phyloP scores from a whole-genome alignment of 2,113 vertebrate species.

The Ochotona curzoniae region DNA sequence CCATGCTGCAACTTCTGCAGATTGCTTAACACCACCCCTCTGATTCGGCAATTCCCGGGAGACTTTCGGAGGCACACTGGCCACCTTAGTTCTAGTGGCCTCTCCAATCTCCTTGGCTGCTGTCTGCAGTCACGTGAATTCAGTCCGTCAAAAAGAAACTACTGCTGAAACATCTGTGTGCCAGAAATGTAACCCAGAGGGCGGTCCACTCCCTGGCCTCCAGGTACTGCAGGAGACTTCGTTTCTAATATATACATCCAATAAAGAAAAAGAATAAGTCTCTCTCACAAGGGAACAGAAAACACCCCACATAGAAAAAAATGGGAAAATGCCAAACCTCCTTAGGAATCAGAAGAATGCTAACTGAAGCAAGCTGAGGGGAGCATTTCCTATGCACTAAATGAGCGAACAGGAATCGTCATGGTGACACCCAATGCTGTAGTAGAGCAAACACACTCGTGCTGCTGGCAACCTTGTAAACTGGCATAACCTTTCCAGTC shows the following conservation, averaged over 20 bases:
- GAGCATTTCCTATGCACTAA: background rate
- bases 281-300: background rate
- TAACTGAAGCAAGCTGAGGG: background rate
- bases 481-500: background rate
- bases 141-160: background rate
- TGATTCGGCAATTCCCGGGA: background rate
- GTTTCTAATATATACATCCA: background rate
- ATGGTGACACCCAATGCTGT: background rate
- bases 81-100: background rate
- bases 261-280: background rate
- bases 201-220: background rate
- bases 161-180: background rate
- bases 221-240: background rate
- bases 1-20: background rate
- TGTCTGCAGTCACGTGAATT: background rate
- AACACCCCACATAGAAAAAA: background rate
- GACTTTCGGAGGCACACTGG: accelerated
- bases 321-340: background rate
- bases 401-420: background rate
- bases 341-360: background rate
- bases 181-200: background rate
- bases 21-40: background rate
- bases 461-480: background rate
- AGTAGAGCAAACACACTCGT: background rate
- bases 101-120: accelerated